Percentiles rank a stretch among this genome's conserved stretches.
Conservation (phyloP, 2,888 invertebrate species). For the Andrena chrysosceles region DNA sequence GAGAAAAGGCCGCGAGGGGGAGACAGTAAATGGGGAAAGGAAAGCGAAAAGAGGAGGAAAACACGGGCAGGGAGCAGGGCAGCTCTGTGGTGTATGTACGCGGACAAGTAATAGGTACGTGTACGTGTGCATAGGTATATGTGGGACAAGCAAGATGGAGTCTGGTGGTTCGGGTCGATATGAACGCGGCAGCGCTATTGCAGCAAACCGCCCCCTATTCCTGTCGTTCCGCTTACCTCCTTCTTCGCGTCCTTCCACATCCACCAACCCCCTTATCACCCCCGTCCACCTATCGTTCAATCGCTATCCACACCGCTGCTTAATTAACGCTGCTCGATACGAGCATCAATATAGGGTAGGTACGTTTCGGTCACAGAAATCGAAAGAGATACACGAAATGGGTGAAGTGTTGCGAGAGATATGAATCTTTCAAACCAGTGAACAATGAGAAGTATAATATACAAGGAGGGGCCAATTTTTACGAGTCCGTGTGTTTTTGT, state of each 20-base stretch:
- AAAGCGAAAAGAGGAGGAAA: constrained; percentile 21
- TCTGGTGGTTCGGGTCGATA: constrained; percentile 80
- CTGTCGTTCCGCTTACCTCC: constrained; percentile 59
- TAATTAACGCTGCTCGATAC: constrained; percentile 43
- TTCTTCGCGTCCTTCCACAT: constrained; percentile 49
- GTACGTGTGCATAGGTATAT: constrained; percentile 66
- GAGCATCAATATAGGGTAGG: not conserved
- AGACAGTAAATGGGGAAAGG: constrained; percentile 15
- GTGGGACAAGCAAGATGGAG: constrained; percentile 82
- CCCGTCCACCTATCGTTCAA: constrained; percentile 37
- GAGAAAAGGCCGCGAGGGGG: constrained; percentile 14
- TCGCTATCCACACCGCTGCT: constrained; percentile 46
- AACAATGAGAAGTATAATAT: no score
- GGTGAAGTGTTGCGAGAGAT: no score
- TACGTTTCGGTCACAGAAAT: no score
- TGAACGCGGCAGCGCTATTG: constrained; percentile 81
- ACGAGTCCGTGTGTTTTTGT: no score
- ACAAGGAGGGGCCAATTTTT: no score
- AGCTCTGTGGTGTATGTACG: constrained; percentile 16
- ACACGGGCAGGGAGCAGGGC: constrained; percentile 30
- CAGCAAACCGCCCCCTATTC: constrained; percentile 74
- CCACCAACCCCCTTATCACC: constrained; percentile 47
- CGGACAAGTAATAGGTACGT: not conserved
- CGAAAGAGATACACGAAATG: no score
- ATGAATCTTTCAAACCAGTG: no score